Base-by-base conservation (phyloP, 2,888 invertebrate species). In the Ennomos erosarius region DNA sequence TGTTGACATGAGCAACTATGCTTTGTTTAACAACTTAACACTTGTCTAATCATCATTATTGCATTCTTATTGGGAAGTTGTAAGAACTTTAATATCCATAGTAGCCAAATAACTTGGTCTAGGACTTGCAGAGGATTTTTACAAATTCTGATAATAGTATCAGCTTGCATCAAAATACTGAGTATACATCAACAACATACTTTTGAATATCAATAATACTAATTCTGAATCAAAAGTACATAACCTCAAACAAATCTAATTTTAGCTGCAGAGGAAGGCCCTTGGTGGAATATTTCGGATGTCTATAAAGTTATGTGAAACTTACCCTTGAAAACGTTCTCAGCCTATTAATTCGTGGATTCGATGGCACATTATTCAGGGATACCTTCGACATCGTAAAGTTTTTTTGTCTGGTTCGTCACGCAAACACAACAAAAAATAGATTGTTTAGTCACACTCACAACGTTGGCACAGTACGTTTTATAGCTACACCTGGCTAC, bases 251-350 rank as follows among this genome's bases (percentile, higher is more conserved):
- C 48, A 55, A 53, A 62, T 74, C 74, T 72, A 74, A 74, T 68
- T 71, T 69, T 74, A 74, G 73, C 62, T 11, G 46, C 70, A 60
- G 64, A 55, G 49, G 52, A 55, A 58, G 62, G 69, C 59, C 70
- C 64, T 69, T 62, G 57, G 53, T 45, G 36, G 36, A 51, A 52
- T 56, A 53, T 45, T 58, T 59, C 26, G 10, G 54, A 56, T 43
- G 51, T 56, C 43, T 57, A 47, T 45, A 62, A 51, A 49, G 55
- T 60, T 62, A 68, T 54, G 62, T 53, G 53, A 47, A 51, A 65
- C 92, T 90, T 78, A 91, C 92, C 85, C 91, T 88, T 64, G 90
- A 92, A 84, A 81, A 87, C 50, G 91, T 92, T 78, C 91, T 81
- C 63, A 91, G 79, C 53, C 92, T 87, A 74, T 76, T 88, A 62